These are phyloP conservation scores for Morone chrysops DNA, from an alignment of 2,113 vertebrate species.

Conservation along the genomic window DNA sequence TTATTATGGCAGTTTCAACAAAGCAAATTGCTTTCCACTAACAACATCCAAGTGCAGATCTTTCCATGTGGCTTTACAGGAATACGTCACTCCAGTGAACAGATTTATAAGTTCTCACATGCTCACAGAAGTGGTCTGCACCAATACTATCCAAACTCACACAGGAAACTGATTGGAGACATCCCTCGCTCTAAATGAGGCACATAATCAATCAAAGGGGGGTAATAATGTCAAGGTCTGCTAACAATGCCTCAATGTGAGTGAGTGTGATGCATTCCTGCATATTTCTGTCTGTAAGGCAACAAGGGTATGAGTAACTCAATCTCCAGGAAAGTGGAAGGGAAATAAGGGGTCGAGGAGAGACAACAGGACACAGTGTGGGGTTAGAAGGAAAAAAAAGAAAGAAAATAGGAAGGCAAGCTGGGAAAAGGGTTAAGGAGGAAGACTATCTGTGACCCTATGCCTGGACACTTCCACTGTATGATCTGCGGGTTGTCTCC, in stretches of 20 bases:
- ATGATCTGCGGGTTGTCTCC: slow-evolving; percentile 57
- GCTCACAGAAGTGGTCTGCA: slow-evolving; percentile 4
- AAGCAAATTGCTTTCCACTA: slow-evolving; percentile 50
- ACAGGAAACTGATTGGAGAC: slow-evolving; percentile 43
- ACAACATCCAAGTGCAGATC: slow-evolving; percentile 51
- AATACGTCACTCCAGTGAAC: slow-evolving; percentile 31
- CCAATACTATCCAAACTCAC: slow-evolving; percentile 28
- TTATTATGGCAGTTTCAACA: slow-evolving; percentile 54
- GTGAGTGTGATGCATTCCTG: slow-evolving; percentile 40
- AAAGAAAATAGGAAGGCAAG: slow-evolving; percentile 7
- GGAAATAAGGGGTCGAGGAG: slow-evolving; percentile 7
- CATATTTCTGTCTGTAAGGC: slow-evolving; percentile 48
- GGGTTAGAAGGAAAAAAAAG: neutral
- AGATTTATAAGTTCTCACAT: slow-evolving; percentile 45
- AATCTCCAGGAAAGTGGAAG: slow-evolving; percentile 50
- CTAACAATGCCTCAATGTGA: slow-evolving; percentile 43
- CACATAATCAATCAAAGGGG: slow-evolving; percentile 54
- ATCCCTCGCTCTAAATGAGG: slow-evolving; percentile 51
- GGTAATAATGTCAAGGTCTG: slow-evolving; percentile 45
- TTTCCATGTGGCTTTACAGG: slow-evolving; percentile 42
- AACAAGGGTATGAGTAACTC: slow-evolving; percentile 49
- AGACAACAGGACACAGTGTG: slow-evolving; percentile 50
- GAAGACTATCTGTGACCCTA: slow-evolving; percentile 60
- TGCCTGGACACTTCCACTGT: slow-evolving; percentile 61
- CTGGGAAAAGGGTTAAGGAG: slow-evolving; percentile 19